phyloP scores from a whole-genome alignment of 2,113 vertebrate species.

The Labeo catla region DNA sequence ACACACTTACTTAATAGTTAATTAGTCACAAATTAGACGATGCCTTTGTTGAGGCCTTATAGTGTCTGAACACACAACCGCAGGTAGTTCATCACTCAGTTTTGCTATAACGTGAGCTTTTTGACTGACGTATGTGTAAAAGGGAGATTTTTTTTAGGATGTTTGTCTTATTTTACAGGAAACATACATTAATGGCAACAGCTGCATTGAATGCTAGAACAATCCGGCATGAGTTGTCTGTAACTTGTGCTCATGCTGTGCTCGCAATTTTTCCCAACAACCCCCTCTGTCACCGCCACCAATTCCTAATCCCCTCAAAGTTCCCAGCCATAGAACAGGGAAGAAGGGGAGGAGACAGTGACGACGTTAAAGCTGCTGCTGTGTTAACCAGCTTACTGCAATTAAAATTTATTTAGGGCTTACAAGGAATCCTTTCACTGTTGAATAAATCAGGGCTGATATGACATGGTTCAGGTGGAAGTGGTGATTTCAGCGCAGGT shows the following conservation, averaged over 20 bases:
- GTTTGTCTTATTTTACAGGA: constrained; percentile 25
- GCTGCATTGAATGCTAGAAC: constrained; percentile 51
- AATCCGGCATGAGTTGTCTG: constrained; percentile 41
- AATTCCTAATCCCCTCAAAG: constrained; percentile 72
- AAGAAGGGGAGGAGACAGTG: constrained; percentile 21
- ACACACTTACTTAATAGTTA: not conserved
- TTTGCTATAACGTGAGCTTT: not conserved
- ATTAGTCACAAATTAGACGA: not conserved
- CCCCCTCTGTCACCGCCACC: constrained; percentile 32
- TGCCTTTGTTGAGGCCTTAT: no score
- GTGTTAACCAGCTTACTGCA: constrained; percentile 76
- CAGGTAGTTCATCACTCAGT: not conserved
- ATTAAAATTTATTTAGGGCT: constrained; percentile 81
- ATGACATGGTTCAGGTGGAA: constrained; percentile 62
- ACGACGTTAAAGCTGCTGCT: constrained; percentile 54
- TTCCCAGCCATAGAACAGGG: constrained; percentile 62
- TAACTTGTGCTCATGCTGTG: constrained; percentile 43
- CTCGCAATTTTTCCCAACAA: constrained; percentile 57
- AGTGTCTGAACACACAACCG: not conserved
- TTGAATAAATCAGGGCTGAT: constrained; percentile 71
- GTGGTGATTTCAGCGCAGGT: constrained; percentile 61
- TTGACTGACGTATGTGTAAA: not conserved
- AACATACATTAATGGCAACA: constrained; percentile 42
- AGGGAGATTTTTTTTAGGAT: not conserved
- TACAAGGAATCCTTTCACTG: constrained; percentile 77